Conservation (phyloP, 2,888 invertebrate genomes). For the Tipula helvola region DNA sequence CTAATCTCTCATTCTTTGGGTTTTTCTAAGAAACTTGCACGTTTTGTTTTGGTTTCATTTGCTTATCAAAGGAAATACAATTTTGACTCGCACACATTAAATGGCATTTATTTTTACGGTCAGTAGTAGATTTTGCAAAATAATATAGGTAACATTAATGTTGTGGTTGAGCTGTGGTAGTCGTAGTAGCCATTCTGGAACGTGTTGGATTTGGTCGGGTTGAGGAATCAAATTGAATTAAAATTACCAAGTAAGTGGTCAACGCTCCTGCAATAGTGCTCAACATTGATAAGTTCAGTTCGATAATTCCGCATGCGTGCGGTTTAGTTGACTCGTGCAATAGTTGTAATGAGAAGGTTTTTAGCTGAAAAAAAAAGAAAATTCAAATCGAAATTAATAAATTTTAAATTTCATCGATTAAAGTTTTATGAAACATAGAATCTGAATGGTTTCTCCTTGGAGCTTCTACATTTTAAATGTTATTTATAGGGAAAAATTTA, state of each 20-base stretch:
- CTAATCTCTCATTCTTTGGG: neutral
- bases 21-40: neutral
- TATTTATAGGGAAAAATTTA: too few species aligned
- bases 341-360: slow-evolving; percentile 7
- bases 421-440: too few species aligned
- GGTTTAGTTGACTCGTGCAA: neutral
- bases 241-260: slow-evolving; percentile 1
- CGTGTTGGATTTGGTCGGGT: neutral
- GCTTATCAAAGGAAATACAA: neutral
- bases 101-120: neutral
- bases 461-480: too few species aligned
- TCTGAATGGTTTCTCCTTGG: too few species aligned
- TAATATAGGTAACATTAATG: neutral
- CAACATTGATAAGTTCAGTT: slow-evolving; percentile 6
- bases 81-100: neutral
- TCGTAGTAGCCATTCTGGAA: neutral
- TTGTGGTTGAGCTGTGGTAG: neutral
- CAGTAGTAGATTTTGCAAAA: neutral
- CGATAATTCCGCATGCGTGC: neutral
- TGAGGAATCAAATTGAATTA: slow-evolving; percentile 7
- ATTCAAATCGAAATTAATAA: neutral
- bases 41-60: neutral
- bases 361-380: neutral
- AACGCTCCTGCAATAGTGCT: neutral
- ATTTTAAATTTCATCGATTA: too few species aligned